Base-by-base conservation (phyloP, 1,140 invertebrate species). In the Trichomalopsis sarcophagae region DNA sequence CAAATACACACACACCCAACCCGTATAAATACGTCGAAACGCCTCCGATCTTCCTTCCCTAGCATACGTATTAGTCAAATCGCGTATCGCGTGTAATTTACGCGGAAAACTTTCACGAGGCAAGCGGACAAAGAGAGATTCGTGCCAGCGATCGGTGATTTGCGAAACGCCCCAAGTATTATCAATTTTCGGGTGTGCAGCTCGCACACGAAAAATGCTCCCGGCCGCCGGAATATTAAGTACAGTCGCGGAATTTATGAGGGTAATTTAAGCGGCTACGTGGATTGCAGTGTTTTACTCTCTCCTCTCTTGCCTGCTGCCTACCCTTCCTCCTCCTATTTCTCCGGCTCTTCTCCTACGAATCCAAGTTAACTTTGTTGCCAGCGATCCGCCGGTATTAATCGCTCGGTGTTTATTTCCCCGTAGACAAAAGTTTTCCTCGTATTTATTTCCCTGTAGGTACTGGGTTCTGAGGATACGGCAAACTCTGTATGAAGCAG, bases 371-470 rank as follows among this genome's bases (percentile, higher is more conserved):
- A 84, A 84, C 82, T 84, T 84, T 84, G 82, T 84, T 84, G 14
- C 40, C 13, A 30, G 33, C 33, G 69, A 81, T 81, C 40, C 23
- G 5, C 66, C n/a, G 62, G 73, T 50, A 82, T 82, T 82, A 77
- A 84, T 84, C 62, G 55, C 13, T 62, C 21, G 40, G 77, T 84
- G 82, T 77, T 84, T 84, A 84, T 84, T 84, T 84, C 74, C 82
- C 74, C 55, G 62, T 44, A 77, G 82, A 84, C 82, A 69, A 77
- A 84, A 84, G 62, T 77, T 77, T 69, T 44, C 33, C 27, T 50
- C 21, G 47, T 82, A 75, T 82, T 76, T 55, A 62, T 76, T 66
- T 27, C 69, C 40, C 40, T 73, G 27, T 81, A 47, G 78, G n/a
- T 66, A 80, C 62, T 40, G 78, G 27, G 2, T 80, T 44, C 14